Base-by-base conservation (phyloP, 2,888 invertebrate genomes). In the Dastarcus helophoroides region DNA sequence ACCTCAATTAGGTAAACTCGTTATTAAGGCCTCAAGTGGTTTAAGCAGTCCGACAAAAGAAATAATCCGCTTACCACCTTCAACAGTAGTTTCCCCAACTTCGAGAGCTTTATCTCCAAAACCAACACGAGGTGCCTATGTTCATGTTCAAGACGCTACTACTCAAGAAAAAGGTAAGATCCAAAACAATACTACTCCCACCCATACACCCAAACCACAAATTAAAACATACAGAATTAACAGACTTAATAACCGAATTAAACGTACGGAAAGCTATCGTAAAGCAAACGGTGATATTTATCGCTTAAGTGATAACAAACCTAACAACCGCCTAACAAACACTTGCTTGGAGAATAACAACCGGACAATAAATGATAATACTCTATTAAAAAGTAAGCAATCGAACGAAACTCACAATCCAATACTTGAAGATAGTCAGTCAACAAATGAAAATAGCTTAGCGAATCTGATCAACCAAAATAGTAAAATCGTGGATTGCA, bases 221-320 rank as follows among this genome's bases (percentile, higher is more conserved):
- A 38, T 40, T 33, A 40, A 38, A 42, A 8, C 22, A 7, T 15
- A 9, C 6, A 65, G 62, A 56, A 15, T 26, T 21, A 22, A 47
- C 30, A 62, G 54, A 19, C 22, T 14, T 35, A 58, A 49, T 42
- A 35, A 39, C 15, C 42, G 42, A 62, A 66, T 85, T 26, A 82
- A 81, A 60, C 76, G 86, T 36, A 83, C 82, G 56, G 82, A 86
- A 57, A 86, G 85, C 61, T 86, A 86, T 55, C 75, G 83, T 41
- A 69, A 81, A 58, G 86, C 86, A 9, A 85, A 85, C 60, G 75
- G 26, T 17, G 33, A 26, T 9, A 23, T 33, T 14, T n/a, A n/a
- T n/a, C n/a, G n/a, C n/a, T n/a, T n/a, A n/a, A n/a, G n/a, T n/a
- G n/a, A n/a, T n/a, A n/a, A n/a, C n/a, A n/a, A n/a, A n/a, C n/a